phyloP scores from a whole-genome alignment of 2,888 invertebrate species.

The Pollenia labialis region DNA sequence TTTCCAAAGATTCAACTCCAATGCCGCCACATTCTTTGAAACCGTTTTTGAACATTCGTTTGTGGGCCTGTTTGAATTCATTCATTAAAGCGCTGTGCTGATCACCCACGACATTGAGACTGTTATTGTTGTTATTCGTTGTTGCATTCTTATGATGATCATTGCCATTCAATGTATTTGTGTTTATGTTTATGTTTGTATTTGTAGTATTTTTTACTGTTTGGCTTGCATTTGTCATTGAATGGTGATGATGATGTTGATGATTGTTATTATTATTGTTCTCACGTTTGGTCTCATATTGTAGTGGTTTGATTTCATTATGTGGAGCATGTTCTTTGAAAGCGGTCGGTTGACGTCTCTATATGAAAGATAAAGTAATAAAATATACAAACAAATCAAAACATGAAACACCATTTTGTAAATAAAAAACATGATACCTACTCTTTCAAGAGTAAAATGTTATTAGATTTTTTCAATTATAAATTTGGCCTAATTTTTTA shows the following conservation, averaged over 20 bases:
- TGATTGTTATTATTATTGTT: constrained; percentile 50
- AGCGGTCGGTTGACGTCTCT: constrained; percentile 62
- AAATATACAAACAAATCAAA: constrained; percentile 17
- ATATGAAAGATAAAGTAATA: constrained; percentile 15
- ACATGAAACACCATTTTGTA: constrained; percentile 15
- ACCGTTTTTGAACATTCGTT: constrained; percentile 91
- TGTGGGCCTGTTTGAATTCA: constrained; percentile 94
- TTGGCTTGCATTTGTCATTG: constrained; percentile 36
- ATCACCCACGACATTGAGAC: constrained; percentile 84
- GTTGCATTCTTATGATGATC: constrained; percentile 26
- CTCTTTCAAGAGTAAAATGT: no score
- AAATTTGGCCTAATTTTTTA: constrained; percentile 4
- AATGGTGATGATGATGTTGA: constrained; percentile 16
- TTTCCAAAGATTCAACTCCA: constrained; percentile 81
- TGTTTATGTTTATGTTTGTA: background rate
- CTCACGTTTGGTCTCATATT: constrained; percentile 62
- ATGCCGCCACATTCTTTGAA: constrained; percentile 79
- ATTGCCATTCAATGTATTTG: constrained; percentile 42
- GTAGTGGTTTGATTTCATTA: constrained; percentile 55
- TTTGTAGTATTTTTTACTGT: constrained; percentile 12
- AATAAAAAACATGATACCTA: background rate
- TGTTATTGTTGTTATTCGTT: constrained; percentile 63
- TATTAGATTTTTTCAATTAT: no score
- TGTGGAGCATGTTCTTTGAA: constrained; percentile 55
- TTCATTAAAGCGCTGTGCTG: constrained; percentile 92